Base-by-base conservation (phyloP, 92 coral and sea anemone species). In the Paragorgia papillata region DNA sequence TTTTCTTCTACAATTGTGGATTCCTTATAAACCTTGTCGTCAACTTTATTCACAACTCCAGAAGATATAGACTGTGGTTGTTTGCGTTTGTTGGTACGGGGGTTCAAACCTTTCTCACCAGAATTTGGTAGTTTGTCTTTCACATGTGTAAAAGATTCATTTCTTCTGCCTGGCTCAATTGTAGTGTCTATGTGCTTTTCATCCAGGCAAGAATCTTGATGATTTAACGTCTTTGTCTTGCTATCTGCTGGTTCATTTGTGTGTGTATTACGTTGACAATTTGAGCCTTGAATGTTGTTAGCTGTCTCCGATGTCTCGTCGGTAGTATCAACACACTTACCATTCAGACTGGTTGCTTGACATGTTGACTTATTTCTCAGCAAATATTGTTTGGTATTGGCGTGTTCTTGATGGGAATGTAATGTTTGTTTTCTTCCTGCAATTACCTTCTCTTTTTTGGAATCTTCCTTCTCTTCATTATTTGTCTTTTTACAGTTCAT, bases 1-100 rank as follows among this genome's bases (percentile, higher is more conserved):
- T 79, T 79, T 17, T 79, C 83, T 15, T 79, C 55, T 67, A 17
- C 26, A n/a, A 28, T 19, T 2, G 35, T 34, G 18, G 54, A 30
- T 22, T 32, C 46, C 32, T 67, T 29, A 12, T 15, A n/a, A n/a
- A n/a, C 30, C 0, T 25, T 58, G 15, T 18, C 27, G 30, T 34
- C 46, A 49, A 15, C 1, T 56, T 56, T 56, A 56, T 56, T 56
- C 10, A 9, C 43, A 37, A 4, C 43, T 37, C 6, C 43, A 37
- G 10, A n/a, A n/a, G n/a, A n/a, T n/a, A n/a, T n/a, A n/a, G n/a
- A n/a, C n/a, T n/a, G n/a, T n/a, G n/a, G n/a, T n/a, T n/a, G n/a
- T n/a, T n/a, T n/a, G n/a, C n/a, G n/a, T n/a, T n/a, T n/a, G n/a
- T n/a, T n/a, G n/a, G n/a, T n/a, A n/a, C n/a, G n/a, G n/a, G n/a